Conservation (phyloP, 2,797 vertebrate genomes). For the Enteromius anoplus region DNA sequence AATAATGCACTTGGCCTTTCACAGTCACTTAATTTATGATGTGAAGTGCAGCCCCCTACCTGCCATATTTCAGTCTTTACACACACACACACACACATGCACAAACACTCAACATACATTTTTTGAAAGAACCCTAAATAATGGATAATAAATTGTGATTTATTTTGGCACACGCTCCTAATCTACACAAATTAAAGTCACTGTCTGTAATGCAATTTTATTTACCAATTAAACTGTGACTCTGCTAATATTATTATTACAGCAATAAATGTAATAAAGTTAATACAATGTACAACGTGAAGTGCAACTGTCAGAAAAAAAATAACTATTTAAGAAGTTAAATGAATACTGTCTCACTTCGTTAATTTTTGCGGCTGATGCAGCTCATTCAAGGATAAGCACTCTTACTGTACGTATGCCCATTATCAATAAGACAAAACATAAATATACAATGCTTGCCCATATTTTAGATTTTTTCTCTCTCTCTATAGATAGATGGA, state of each 20-base stretch:
- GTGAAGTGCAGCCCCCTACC: constrained; percentile 4
- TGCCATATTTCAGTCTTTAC: constrained; percentile 23
- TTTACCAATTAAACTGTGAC: background rate
- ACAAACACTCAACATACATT: background rate
- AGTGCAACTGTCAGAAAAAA: background rate
- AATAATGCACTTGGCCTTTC: constrained; percentile 34
- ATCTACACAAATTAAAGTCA: constrained; percentile 2
- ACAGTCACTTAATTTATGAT: constrained; percentile 29
- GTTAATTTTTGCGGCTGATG: background rate
- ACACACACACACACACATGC: constrained; percentile 12
- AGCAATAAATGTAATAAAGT: constrained; percentile 9
- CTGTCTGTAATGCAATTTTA: background rate
- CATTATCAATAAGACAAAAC: background rate
- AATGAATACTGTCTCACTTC: background rate
- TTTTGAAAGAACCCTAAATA: background rate
- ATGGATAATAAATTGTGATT: background rate
- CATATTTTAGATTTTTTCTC: background rate
- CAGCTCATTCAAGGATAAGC: background rate
- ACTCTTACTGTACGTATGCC: background rate
- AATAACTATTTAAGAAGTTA: background rate
- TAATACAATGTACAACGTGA: background rate
- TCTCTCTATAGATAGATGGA: background rate
- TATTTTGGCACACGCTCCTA: background rate
- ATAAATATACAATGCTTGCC: background rate
- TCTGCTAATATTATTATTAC: background rate